These are phyloP conservation scores for Criorhina ranunculi DNA, from an alignment of 2,888 invertebrate species.

Conservation along the genomic window DNA sequence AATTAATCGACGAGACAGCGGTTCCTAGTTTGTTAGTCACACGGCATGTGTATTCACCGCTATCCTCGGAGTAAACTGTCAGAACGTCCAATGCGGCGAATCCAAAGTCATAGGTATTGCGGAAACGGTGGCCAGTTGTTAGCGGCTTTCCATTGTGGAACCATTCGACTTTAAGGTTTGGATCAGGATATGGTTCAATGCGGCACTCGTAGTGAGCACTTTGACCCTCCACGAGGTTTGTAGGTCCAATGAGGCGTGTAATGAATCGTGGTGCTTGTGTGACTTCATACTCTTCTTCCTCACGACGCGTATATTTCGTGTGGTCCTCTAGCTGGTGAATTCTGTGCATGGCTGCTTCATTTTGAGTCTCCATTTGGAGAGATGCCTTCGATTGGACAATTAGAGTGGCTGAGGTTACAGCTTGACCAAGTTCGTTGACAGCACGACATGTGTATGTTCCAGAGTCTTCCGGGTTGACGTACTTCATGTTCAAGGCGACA, in stretches of 20 bases:
- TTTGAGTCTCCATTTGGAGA: conserved; percentile 94
- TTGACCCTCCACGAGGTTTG: conserved; percentile 93
- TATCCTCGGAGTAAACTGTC: conserved; percentile 96
- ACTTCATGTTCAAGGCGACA: conserved; percentile 97
- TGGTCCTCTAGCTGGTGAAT: conserved; percentile 94
- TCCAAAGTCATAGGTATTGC: conserved; percentile 98
- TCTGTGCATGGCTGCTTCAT: conserved; percentile 94
- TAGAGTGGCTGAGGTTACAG: conserved; percentile 96
- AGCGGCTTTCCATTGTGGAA: conserved; percentile 96
- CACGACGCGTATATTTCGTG: conserved; percentile 90
- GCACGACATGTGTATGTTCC: conserved; percentile 98
- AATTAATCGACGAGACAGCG: conserved; percentile 91
- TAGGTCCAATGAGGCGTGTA: conserved; percentile 93
- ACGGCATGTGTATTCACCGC: conserved; percentile 95
- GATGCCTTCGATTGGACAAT: conserved; percentile 95
- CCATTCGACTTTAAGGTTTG: conserved; percentile 95
- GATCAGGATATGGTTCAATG: conserved; percentile 96
- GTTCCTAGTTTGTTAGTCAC: conserved; percentile 94
- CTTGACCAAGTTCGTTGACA: conserved; percentile 96
- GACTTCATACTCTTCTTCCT: conserved; percentile 92
- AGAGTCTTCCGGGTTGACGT: conserved; percentile 97
- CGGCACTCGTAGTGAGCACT: conserved; percentile 97
- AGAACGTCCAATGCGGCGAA: conserved; percentile 98
- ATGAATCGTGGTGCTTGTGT: conserved; percentile 94
- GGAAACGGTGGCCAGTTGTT: conserved; percentile 94